Base-by-base conservation (phyloP, 1,140 invertebrate genomes). In the Drosophila simulans region DNA sequence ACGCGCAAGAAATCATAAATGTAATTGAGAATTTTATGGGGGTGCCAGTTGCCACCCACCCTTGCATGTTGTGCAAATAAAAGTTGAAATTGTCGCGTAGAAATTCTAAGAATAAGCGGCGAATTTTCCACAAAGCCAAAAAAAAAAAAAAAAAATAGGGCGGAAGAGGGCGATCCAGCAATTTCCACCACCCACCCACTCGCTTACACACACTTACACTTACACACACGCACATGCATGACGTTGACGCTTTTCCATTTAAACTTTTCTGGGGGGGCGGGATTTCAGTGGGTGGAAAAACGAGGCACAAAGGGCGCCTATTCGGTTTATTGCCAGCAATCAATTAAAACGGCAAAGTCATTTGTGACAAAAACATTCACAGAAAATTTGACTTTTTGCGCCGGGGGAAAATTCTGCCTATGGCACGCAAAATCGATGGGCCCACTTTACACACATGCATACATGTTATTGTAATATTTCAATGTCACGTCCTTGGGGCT, bases 311-410 rank as follows among this genome's bases (percentile, higher is more conserved):
- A 66, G 77, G 83, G 83, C 78, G 82, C 83, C 83, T 72, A 60
- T 88, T 85, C 83, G 79, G 82, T 88, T 85, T 85, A 85, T 85
- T 85, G 82, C 82, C 78, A 70, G 82, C 83, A 85, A 85, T 85
- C 82, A 85, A 85, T 85, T 85, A 85, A 85, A 85, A 85, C 82
- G 78, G 69, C 79, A 88, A 75, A 85, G 83, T 85, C 82, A 85
- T 85, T 85, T 85, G 82, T 85, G 82, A 85, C 83, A 85, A 88
- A 85, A 85, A 77, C 82, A 88, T 85, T 82, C 83, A 63, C 82
- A 88, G 78, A 76, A 82, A 80, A 82, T 82, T 86, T 85, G 78
- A 85, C 82, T 85, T 85, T 78, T 70, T 72, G 58, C 49, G 43
- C 35, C 45, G 64, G 51, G 37, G 7, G 31, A 15, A 83, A 64